Base-by-base conservation (phyloP, 2,797 vertebrate genomes). In the Lepus oiostolus region DNA sequence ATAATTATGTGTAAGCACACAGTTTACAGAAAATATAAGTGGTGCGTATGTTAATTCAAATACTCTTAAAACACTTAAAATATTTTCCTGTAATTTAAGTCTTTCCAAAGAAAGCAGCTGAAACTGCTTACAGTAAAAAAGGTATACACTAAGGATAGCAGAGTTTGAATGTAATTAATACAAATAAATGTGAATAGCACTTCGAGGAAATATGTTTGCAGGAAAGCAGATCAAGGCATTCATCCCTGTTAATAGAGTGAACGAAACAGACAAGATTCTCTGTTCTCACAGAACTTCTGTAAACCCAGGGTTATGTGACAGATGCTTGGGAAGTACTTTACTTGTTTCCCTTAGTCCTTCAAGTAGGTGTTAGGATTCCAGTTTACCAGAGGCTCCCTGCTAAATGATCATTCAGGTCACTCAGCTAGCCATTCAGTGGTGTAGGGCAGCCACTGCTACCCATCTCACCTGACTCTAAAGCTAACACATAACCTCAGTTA, bases 1-100 rank as follows among this genome's bases (percentile, higher is more conserved):
- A 79, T 97, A 97, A 94, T 96, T 93, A 96, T 77, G 38, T 58
- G 83, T 92, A 96, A 97, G 95, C 52, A 93, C 79, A 79, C 35
- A 93, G 90, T 91, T 95, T 95, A 93, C 38, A 96, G 92, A 95
- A 90, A 93, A 92, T 87, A n/a, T 96, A 94, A 89, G 90, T 94
- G 79, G 85, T 95, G 22, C 52, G 70, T 89, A 77, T 94, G 68
- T 92, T 96, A 96, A 88, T 63, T 80, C 83, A 95, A 17, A 92
- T 93, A 83, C 54, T 87, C 38, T 96, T 95, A 91, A 93, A 88
- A 93, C 71, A 74, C 91, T 90, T 96, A 28, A 96, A 91, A 80
- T 95, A 89, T 81, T 95, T 96, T 87, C 58, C 82, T 88, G 13
- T 89, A 91, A 88, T 94, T 96, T 95, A 85, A 75, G 52, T 96